phyloP scores from a whole-genome alignment of 2,113 vertebrate genomes.

The Phalacrocorax brasilianus region DNA sequence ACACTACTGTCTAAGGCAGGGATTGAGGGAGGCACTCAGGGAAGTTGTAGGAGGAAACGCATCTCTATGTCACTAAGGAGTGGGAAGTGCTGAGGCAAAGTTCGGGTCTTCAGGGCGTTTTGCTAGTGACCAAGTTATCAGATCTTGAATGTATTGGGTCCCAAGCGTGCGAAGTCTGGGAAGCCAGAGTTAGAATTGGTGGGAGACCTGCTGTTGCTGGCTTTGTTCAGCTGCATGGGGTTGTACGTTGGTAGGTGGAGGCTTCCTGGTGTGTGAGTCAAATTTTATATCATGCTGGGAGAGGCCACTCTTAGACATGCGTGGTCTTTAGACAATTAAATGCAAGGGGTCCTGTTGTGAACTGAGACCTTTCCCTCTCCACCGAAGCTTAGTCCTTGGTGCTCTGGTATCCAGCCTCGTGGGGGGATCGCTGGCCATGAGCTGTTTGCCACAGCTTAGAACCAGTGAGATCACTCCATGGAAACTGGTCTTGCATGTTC shows the following conservation, averaged over 20 bases:
- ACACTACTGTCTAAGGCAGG: neutral
- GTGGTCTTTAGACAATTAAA: neutral
- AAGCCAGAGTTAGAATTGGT: neutral
- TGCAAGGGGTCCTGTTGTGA: neutral
- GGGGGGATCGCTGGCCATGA: neutral
- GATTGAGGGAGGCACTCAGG: conserved; percentile 34
- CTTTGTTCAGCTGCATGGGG: neutral
- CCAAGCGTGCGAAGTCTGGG: neutral
- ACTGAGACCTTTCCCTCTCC: neutral
- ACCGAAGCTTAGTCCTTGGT: neutral
- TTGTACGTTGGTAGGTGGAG: neutral
- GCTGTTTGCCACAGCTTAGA: neutral
- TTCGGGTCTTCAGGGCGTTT: conserved; percentile 3
- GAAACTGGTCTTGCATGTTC: neutral
- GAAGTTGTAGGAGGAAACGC: conserved; percentile 35
- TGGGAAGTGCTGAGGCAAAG: neutral
- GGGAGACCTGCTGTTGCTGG: neutral
- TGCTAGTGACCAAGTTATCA: neutral
- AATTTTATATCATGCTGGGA: neutral
- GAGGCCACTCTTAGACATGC: neutral
- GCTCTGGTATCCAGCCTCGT: neutral
- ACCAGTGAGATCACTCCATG: neutral
- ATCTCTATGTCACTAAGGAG: neutral
- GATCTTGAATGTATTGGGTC: conserved; percentile 21
- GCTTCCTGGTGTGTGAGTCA: neutral